Evolutionary conservation across 2,888 invertebrate species (phyloP), one percentile per base, ranked within the genome.

Genomic region (Archaeoteleia sp.): DNA sequence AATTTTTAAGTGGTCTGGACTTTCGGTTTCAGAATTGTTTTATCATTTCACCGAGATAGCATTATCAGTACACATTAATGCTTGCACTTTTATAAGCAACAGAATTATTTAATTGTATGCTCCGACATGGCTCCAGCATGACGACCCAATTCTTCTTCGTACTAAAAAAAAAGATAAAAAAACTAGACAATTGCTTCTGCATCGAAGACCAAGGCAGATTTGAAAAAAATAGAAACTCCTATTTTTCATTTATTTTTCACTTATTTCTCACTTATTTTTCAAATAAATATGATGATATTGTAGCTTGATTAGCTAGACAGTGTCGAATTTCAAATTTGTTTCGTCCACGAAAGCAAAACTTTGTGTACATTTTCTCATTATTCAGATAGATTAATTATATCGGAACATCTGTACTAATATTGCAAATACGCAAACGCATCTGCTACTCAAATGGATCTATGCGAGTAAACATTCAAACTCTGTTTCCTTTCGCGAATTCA

Each of bases 51-150:
- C 75, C 70, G 76, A 82, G 84, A 85, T 85, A 85, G 79, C 83
- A 81, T 79, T 84, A 84, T 84, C 84, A 83, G 84, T 75, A 77
- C 79, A 80, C 81, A 84, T 83, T 83, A 80, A 82, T 78, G 84
- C 83, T 81, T 83, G 83, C 83, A 83, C 81, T 83, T 85, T 83
- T 83, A 83, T 80, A 82, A 84, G 83, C 75, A 65, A 78, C 76
- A 78, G 79, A 82, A 84, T 85, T 84, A 83, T 84, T 85, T 84
- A 83, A 84, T 84, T 84, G 81, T 81, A 82, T 75, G 78, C 80
- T 78, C 80, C 80, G 80, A 79, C 80, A 74, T 76, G 80, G 75
- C 83, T 83, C 82, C 82, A 79, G 78, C 77, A 74, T 76, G 84
- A 78, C 83, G 85, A 84, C 84, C 83, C 78, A 84, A 83, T 83